Evolutionary conservation across 2,113 vertebrate species (phyloP).

Genomic region (Leucopternis melanops): DNA sequence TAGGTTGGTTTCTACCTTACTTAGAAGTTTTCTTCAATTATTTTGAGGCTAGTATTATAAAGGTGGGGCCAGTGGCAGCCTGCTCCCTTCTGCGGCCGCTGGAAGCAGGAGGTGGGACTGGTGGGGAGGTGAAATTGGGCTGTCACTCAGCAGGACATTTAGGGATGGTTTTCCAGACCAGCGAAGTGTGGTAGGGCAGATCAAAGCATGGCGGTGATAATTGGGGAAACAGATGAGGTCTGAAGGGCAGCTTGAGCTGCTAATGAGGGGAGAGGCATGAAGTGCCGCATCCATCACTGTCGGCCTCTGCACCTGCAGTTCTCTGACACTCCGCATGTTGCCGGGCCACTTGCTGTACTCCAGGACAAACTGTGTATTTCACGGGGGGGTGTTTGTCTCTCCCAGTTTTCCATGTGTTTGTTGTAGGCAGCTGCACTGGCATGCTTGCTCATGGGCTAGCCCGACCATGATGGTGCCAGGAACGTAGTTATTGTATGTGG

Average conservation of each 20-base stretch:
- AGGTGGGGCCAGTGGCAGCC: background rate
- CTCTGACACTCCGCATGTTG: background rate
- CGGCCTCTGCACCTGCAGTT: background rate
- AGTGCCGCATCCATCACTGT: background rate
- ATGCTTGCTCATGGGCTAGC: background rate
- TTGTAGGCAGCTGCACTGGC: background rate
- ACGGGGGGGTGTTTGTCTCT: background rate
- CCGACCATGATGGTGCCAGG: fast-evolving
- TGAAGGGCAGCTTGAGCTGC: background rate
- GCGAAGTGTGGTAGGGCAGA: background rate
- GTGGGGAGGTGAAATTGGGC: background rate
- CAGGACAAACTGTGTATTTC: background rate
- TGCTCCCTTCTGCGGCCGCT: background rate
- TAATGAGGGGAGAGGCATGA: background rate
- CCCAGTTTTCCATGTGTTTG: background rate
- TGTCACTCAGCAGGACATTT: background rate
- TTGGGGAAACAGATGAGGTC: background rate
- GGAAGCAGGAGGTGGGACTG: background rate
- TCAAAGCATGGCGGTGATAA: background rate
- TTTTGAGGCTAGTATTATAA: background rate
- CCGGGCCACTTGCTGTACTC: background rate
- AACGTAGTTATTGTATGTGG: background rate
- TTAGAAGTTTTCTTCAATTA: background rate
- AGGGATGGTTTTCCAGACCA: background rate
- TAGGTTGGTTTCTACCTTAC: background rate